Percentiles rank a stretch among this genome's conserved stretches.
phyloP scores from a whole-genome alignment of 1,140 invertebrate genomes.

The Brachionus asplanchnoidis region DNA sequence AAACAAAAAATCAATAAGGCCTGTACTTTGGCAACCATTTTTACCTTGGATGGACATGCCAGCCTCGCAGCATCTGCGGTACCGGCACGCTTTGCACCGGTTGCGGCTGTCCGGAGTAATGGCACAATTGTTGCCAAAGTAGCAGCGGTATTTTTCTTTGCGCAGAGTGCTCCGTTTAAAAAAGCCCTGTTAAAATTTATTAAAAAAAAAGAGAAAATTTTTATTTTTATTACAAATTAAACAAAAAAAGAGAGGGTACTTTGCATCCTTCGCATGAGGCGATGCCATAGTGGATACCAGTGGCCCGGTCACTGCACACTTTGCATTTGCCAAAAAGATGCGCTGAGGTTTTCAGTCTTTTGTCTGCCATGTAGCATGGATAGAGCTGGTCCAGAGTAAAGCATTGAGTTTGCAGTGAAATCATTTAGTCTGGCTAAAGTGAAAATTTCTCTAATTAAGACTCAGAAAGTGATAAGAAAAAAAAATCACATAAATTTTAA shows the following conservation, averaged over 20 bases:
- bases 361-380: background rate
- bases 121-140: conserved; percentile 51
- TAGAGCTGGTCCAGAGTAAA: background rate
- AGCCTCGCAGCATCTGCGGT: conserved; percentile 49
- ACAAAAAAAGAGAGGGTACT: conserved; percentile 43
- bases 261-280: conserved; percentile 60
- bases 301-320: conserved; percentile 59
- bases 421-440: background rate
- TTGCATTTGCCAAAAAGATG: conserved; percentile 49
- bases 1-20: background rate
- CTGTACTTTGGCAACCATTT: background rate
- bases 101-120: conserved; percentile 52
- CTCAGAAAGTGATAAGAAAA: background rate
- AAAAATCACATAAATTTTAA: background rate
- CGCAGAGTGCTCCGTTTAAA: conserved; percentile 30
- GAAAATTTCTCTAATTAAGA: background rate
- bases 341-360: background rate
- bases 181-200: background rate
- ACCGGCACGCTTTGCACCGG: conserved; percentile 54
- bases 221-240: background rate
- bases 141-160: conserved; percentile 46
- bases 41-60: conserved; percentile 54
- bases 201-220: background rate
- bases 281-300: conserved; percentile 61
- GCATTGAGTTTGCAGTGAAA: background rate